Conservation (phyloP, 2,113 vertebrate genomes). For the Lamprologus tigripictilis region DNA sequence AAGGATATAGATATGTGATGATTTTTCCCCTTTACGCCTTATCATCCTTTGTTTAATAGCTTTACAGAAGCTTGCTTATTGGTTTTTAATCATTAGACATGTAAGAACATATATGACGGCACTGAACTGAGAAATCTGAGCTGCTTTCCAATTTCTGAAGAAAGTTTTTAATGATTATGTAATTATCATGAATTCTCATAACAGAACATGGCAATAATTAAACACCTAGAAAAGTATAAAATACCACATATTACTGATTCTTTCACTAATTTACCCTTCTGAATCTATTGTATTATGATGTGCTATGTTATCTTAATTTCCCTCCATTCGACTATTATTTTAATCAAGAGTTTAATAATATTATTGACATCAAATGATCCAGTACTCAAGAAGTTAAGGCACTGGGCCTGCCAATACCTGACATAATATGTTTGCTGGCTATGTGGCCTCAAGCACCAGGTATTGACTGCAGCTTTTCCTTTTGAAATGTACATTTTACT, state of each 20-base stretch:
- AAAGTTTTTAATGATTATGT: background rate
- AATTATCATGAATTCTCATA: background rate
- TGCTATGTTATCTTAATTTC: background rate
- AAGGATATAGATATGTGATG: background rate
- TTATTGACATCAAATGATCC: background rate
- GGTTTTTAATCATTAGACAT: background rate
- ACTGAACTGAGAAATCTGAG: background rate
- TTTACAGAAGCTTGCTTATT: background rate
- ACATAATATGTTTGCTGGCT: conserved; percentile 7
- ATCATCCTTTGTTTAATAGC: background rate
- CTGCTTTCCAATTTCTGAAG: background rate
- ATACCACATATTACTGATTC: background rate
- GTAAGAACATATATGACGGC: background rate
- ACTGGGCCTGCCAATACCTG: conserved; percentile 52
- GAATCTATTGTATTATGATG: background rate
- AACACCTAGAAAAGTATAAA: background rate
- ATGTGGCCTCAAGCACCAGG: conserved; percentile 45
- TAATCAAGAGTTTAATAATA: background rate
- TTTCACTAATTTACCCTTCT: background rate
- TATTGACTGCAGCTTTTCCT: conserved; percentile 21
- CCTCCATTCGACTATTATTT: background rate
- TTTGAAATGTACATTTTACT: background rate
- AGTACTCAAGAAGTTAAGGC: conserved; percentile 55
- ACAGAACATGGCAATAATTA: background rate
- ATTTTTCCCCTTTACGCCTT: background rate